Evolutionary conservation across 2,888 invertebrate genomes (phyloP).

Genomic region (Alentia gelatinosa): DNA sequence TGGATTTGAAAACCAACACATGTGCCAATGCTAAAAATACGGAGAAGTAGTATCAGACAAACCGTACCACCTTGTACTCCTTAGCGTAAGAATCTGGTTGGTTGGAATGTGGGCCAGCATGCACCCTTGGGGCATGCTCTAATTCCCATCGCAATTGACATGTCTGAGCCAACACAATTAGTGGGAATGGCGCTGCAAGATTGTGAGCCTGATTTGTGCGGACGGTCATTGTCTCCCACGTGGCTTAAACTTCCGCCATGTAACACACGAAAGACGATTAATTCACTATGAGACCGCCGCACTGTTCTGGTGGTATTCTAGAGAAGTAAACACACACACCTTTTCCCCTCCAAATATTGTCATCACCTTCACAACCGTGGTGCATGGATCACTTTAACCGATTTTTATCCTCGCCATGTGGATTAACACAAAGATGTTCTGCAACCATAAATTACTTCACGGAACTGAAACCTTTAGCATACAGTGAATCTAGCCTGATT

Average conservation of each 20-base stretch:
- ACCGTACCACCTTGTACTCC: too few species aligned
- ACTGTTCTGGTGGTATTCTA: not conserved
- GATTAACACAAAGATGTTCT: too few species aligned
- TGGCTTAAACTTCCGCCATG: not conserved
- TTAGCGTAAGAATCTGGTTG: too few species aligned
- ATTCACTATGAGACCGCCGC: not conserved
- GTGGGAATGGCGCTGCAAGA: not conserved
- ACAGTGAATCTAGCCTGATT: too few species aligned
- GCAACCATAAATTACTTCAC: too few species aligned
- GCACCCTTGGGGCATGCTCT: not conserved
- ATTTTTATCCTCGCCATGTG: not conserved
- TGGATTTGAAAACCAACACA: too few species aligned
- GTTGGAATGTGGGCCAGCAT: not conserved
- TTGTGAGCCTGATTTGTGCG: slow-evolving; percentile 2
- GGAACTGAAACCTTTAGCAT: too few species aligned
- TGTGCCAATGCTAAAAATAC: too few species aligned
- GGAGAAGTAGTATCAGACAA: too few species aligned
- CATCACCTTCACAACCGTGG: not conserved
- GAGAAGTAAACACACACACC: not conserved
- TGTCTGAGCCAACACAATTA: not conserved
- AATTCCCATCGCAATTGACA: not conserved
- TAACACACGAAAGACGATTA: not conserved
- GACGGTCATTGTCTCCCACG: not conserved
- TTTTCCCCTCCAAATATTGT: not conserved
- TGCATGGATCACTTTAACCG: too few species aligned